phyloP scores from a whole-genome alignment of 23 tunicate genomes.

The Clavelina lepadiformis region DNA sequence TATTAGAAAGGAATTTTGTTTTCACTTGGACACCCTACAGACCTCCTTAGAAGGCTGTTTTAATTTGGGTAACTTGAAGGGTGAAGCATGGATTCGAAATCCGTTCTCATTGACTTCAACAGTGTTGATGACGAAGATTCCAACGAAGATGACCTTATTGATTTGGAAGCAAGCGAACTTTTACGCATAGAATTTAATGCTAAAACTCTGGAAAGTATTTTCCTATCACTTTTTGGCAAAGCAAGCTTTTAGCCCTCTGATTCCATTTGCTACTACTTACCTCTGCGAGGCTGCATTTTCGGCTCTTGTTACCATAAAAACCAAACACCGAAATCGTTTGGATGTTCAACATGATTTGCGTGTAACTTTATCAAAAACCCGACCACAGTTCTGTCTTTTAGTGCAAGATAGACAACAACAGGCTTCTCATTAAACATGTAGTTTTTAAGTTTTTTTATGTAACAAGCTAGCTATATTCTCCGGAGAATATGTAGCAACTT shows the following conservation, averaged over 20 bases:
- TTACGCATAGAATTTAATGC: no score
- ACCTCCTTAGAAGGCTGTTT: slow-evolving; percentile 12
- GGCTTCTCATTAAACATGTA: no score
- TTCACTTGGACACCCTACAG: slow-evolving; percentile 26
- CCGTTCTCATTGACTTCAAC: slow-evolving; percentile 28
- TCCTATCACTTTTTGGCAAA: slow-evolving; percentile 3
- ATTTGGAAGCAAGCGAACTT: slow-evolving; percentile 28
- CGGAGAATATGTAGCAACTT: no score
- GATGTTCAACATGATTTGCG: no score
- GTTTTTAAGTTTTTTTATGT: no score
- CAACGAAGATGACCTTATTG: slow-evolving; percentile 30
- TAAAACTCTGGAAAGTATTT: no score
- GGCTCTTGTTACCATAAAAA: slow-evolving; percentile 8
- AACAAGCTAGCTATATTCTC: no score
- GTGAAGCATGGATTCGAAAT: slow-evolving; percentile 31
- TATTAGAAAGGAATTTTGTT: slow-evolving; percentile 21
- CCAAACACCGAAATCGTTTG: slow-evolving; percentile 1
- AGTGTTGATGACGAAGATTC: slow-evolving; percentile 18
- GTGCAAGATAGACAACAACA: no score
- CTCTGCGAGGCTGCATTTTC: slow-evolving; percentile 10
- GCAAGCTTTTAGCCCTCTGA: slow-evolving; percentile 15
- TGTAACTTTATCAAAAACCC: no score
- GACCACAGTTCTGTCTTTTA: no score
- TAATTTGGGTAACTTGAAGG: slow-evolving; percentile 17
- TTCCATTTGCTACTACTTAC: slow-evolving; percentile 15